phyloP scores from a whole-genome alignment of 2,797 vertebrate species.

The Danio tinwini region DNA sequence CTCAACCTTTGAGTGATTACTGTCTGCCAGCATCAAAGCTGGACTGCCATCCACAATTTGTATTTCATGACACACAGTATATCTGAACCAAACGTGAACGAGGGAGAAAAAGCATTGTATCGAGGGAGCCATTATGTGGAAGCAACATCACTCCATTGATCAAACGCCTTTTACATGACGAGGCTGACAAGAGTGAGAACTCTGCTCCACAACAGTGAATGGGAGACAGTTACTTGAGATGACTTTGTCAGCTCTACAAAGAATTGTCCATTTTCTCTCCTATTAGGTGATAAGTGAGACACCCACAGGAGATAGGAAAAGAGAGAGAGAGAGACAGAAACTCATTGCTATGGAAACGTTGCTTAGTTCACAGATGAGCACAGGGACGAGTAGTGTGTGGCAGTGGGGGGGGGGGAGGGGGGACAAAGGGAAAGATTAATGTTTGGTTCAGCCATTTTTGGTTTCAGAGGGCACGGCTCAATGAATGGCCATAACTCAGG shows the following conservation, averaged over 20 bases:
- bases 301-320: constrained; percentile 24
- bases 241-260: constrained; percentile 48
- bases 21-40: constrained; percentile 20
- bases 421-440: constrained; percentile 52
- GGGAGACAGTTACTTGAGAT: constrained; percentile 39
- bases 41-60: constrained; percentile 22
- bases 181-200: constrained; percentile 47
- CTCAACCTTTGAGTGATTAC: neutral
- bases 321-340: constrained; percentile 48
- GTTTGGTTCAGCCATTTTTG: constrained; percentile 48
- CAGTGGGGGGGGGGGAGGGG: neutral
- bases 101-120: constrained; percentile 11
- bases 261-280: constrained; percentile 51
- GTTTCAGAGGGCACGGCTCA: constrained; percentile 43
- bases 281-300: constrained; percentile 54
- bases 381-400: constrained; percentile 36
- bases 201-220: constrained; percentile 27
- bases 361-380: constrained; percentile 59
- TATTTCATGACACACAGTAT: constrained; percentile 7
- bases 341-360: constrained; percentile 67
- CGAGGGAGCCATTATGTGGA: constrained; percentile 36
- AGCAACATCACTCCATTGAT: constrained; percentile 46
- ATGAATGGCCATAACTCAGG: constrained; percentile 44
- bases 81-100: constrained; percentile 26
- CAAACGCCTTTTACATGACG: constrained; percentile 45